Percentiles rank a stretch among this genome's conserved stretches.
Evolutionary conservation across 2,113 vertebrate genomes (phyloP).

Genomic region (Nesogale talazaci): DNA sequence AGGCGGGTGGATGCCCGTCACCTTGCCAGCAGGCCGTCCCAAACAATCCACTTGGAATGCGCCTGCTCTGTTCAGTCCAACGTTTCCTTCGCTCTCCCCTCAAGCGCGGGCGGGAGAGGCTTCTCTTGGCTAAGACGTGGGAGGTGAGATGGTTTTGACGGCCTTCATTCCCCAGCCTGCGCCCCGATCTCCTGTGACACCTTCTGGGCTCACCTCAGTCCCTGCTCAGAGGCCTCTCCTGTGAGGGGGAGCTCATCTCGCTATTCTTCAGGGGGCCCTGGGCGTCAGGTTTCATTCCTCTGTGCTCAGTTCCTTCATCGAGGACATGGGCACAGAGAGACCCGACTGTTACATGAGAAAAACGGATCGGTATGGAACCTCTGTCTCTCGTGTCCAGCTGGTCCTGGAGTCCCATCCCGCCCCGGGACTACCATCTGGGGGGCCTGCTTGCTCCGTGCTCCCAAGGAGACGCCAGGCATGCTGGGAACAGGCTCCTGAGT

Average conservation of each 20-base stretch:
- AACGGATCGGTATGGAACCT: not conserved
- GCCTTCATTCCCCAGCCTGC: no score
- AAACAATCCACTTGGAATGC: no score
- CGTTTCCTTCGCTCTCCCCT: no score
- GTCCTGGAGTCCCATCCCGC: not conserved
- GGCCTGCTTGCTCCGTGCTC: not conserved
- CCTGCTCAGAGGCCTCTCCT: constrained; percentile 4
- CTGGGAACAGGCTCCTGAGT: not conserved
- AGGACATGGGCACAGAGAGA: not conserved
- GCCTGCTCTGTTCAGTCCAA: no score
- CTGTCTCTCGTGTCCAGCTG: no score
- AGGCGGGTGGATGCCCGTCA: no score
- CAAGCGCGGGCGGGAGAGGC: no score
- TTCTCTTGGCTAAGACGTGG: no score
- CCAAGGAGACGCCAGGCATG: not conserved
- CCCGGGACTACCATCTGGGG: not conserved
- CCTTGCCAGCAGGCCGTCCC: no score
- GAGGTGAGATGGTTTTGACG: no score
- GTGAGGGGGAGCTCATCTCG: constrained; percentile 1
- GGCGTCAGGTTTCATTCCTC: not conserved
- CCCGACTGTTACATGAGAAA: not conserved
- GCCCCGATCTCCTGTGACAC: not conserved
- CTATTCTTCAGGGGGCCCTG: not conserved
- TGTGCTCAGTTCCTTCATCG: not conserved
- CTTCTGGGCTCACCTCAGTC: not conserved